Percentiles rank a stretch among this genome's conserved stretches.
Evolutionary conservation across 92 coral and sea anemone species (phyloP).

Genomic region (Porites cylindrica): DNA sequence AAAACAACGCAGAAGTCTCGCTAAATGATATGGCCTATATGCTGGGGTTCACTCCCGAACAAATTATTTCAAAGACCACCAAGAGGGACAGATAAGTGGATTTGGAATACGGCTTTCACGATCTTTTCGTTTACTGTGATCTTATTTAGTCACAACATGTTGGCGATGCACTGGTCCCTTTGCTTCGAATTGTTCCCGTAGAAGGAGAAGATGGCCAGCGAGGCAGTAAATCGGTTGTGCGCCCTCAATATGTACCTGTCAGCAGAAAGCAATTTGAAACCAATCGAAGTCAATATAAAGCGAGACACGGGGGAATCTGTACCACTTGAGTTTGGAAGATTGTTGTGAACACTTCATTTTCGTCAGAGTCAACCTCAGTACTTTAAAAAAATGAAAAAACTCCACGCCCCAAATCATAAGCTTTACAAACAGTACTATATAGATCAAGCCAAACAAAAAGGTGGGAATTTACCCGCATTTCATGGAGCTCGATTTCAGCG

Average conservation of each 20-base stretch:
- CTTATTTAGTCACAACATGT: conserved; percentile 57
- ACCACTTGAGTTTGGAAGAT: conserved; percentile 46
- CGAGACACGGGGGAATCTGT: conserved; percentile 62
- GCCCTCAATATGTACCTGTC: conserved; percentile 46
- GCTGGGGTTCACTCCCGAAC: too few relatives aligned
- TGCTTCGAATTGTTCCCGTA: conserved; percentile 62
- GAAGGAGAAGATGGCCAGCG: conserved; percentile 36
- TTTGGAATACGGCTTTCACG: too few relatives aligned
- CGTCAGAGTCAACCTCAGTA: conserved; percentile 41
- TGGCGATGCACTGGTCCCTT: conserved; percentile 54
- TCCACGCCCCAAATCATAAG: too few relatives aligned
- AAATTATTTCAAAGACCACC: too few relatives aligned
- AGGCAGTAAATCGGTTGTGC: too few relatives aligned
- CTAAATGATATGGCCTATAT: too few relatives aligned
- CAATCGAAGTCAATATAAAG: conserved; percentile 70
- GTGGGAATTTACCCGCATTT: too few relatives aligned
- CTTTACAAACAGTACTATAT: too few relatives aligned
- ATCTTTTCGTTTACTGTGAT: conserved; percentile 31
- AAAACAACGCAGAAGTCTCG: too few relatives aligned
- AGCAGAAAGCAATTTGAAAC: conserved; percentile 65
- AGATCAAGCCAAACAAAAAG: too few relatives aligned
- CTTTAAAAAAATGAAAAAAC: background rate
- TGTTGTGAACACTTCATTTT: conserved; percentile 19
- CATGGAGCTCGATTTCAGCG: too few relatives aligned
- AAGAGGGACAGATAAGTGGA: background rate